phyloP scores from a whole-genome alignment of 53 echinoderm and acorn worm species.

The Crossaster papposus region DNA sequence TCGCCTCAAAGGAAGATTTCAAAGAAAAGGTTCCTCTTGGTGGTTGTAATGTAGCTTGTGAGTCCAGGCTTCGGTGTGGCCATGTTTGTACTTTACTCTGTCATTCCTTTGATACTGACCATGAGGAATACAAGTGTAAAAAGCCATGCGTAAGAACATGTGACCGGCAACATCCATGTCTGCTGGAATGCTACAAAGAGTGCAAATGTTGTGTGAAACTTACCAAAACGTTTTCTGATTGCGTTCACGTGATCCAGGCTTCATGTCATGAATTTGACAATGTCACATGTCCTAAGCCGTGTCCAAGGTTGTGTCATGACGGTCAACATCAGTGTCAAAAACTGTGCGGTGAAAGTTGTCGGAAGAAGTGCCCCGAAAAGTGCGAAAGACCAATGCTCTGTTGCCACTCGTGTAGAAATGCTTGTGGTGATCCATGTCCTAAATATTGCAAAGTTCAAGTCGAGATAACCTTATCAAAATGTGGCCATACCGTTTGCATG shows the following conservation, averaged over 20 bases:
- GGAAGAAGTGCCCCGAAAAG: conserved; percentile 17
- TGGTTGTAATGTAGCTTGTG: conserved; percentile 60
- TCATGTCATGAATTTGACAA: conserved; percentile 5
- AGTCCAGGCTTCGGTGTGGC: conserved; percentile 68
- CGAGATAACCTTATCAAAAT: conserved; percentile 1
- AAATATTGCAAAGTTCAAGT: not conserved
- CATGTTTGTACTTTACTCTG: conserved; percentile 65
- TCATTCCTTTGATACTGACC: conserved; percentile 66
- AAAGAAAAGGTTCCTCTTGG: conserved; percentile 61
- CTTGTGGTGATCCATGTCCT: conserved; percentile 12
- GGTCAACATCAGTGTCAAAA: conserved; percentile 21
- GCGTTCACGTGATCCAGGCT: conserved; percentile 32
- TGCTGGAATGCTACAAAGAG: conserved; percentile 50
- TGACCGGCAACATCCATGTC: conserved; percentile 53
- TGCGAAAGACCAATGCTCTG: conserved; percentile 56
- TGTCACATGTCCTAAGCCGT: conserved; percentile 22
- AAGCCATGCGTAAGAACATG: conserved; percentile 54
- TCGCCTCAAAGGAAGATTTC: conserved; percentile 58
- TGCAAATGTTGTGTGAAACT: conserved; percentile 52
- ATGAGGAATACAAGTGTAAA: conserved; percentile 51
- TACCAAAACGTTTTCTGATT: conserved; percentile 26
- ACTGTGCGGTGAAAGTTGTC: not conserved
- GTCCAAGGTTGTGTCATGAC: not conserved
- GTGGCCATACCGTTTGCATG: conserved; percentile 35
- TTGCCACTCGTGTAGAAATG: conserved; percentile 44